Percentiles rank a stretch among this genome's conserved stretches.
Conservation (phyloP, 2,797 vertebrate species). For the Ficedula albicollis region DNA sequence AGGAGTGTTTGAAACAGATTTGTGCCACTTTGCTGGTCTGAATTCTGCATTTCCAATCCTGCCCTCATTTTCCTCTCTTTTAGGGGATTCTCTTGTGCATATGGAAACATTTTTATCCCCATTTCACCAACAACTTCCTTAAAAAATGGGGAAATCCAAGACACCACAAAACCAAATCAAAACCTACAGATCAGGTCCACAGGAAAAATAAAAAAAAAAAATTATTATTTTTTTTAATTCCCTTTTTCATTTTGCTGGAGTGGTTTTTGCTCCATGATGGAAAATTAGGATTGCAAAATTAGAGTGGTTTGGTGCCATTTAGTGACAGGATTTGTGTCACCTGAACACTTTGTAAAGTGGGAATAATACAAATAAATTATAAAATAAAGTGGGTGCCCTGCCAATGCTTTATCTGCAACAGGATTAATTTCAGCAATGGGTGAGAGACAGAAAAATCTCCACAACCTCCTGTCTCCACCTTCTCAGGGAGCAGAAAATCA, state of each 20-base stretch:
- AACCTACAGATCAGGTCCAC: not conserved
- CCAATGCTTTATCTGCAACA: not conserved
- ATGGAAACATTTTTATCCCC: not conserved
- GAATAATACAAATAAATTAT: too few relatives aligned
- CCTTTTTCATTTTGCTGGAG: not conserved
- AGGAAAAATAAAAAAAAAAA: not conserved
- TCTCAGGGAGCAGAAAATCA: not conserved
- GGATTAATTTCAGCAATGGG: not conserved
- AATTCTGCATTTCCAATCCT: not conserved
- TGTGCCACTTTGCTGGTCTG: not conserved
- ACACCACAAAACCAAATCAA: not conserved
- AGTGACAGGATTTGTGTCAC: not conserved
- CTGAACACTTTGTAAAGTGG: not conserved
- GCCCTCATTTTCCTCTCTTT: not conserved
- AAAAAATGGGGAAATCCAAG: not conserved
- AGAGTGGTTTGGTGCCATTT: not conserved
- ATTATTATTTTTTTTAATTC: not conserved
- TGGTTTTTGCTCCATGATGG: not conserved
- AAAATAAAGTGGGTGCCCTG: not conserved
- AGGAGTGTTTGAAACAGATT: not conserved
- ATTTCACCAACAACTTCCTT: not conserved
- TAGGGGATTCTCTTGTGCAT: not conserved
- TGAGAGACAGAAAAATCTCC: not conserved
- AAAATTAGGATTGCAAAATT: slow-evolving; percentile 30
- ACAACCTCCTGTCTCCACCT: not conserved